These are phyloP conservation scores for Arrhamphus sclerolepis DNA, from an alignment of 2,797 vertebrate genomes.

Conservation along the genomic window DNA sequence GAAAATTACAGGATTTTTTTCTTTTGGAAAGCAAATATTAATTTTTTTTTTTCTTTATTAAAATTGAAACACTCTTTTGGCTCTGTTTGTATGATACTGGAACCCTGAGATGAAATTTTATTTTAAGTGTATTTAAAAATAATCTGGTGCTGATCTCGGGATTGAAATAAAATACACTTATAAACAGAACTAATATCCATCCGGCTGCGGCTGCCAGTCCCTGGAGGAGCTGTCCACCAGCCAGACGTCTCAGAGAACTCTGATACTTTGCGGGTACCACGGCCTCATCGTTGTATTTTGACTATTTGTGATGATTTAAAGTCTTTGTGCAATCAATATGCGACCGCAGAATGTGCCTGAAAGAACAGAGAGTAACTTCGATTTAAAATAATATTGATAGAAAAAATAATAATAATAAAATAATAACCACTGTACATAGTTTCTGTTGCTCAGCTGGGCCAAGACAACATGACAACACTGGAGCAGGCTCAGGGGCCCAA, in stretches of 20 bases:
- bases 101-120: too few relatives aligned
- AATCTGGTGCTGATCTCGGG: conserved; percentile 12
- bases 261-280: conserved; percentile 17
- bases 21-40: too few relatives aligned
- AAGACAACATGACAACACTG: too few relatives aligned
- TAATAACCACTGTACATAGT: too few relatives aligned
- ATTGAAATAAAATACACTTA: conserved; percentile 39
- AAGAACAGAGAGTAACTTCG: not conserved
- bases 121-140: conserved; percentile 13
- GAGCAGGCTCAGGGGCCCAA: too few relatives aligned
- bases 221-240: not conserved
- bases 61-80: too few relatives aligned
- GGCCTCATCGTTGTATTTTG: conserved; percentile 26
- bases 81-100: too few relatives aligned
- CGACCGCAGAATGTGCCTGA: conserved; percentile 13
- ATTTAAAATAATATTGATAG: not conserved
- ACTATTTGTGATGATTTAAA: conserved; percentile 7
- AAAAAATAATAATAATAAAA: too few relatives aligned
- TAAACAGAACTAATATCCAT: conserved; percentile 29
- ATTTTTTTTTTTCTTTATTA: too few relatives aligned
- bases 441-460: too few relatives aligned
- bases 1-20: too few relatives aligned
- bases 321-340: conserved; percentile 11
- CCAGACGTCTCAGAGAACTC: conserved; percentile 40
- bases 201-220: conserved; percentile 34